These are phyloP conservation scores for Oscheius myriophilus DNA, from an alignment of 2,888 invertebrate genomes.

Conservation along the genomic window DNA sequence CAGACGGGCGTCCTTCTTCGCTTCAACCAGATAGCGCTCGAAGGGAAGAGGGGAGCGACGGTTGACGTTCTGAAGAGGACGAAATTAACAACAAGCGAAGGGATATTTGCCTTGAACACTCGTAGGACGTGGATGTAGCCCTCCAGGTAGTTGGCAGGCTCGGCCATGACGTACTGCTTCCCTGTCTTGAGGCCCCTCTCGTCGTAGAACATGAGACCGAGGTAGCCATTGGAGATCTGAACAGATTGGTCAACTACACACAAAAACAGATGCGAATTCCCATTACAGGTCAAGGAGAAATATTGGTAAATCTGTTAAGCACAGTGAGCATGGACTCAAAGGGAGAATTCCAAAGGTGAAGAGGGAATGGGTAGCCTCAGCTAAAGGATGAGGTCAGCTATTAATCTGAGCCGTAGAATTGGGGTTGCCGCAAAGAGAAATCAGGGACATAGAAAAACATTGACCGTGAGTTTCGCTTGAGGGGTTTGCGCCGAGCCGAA, in stretches of 20 bases:
- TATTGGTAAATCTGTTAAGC: too few relatives aligned
- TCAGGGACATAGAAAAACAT: too few relatives aligned
- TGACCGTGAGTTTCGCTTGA: too few relatives aligned
- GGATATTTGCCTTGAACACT: constrained; percentile 70
- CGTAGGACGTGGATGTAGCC: constrained; percentile 82
- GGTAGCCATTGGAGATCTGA: constrained; percentile 15
- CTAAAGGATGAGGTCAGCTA: too few relatives aligned
- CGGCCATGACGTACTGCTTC: constrained; percentile 77
- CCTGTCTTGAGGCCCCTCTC: constrained; percentile 7
- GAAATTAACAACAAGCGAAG: neutral
- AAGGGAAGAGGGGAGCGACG: constrained; percentile 69
- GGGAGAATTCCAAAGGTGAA: too few relatives aligned
- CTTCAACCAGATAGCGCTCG: constrained; percentile 64
- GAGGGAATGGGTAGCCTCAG: too few relatives aligned
- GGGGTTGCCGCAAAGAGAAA: too few relatives aligned
- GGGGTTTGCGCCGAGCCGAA: too few relatives aligned
- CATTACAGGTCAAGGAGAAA: too few relatives aligned
- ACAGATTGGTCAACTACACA: neutral
- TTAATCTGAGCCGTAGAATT: too few relatives aligned
- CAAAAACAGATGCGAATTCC: too few relatives aligned
- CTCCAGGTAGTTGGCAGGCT: constrained; percentile 84
- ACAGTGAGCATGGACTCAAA: too few relatives aligned
- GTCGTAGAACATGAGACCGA: constrained; percentile 31
- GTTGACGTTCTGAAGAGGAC: constrained; percentile 30
- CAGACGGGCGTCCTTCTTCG: constrained; percentile 40